These are phyloP conservation scores for Neodiprion fabricii DNA, from an alignment of 1,140 invertebrate genomes.

Conservation along the genomic window DNA sequence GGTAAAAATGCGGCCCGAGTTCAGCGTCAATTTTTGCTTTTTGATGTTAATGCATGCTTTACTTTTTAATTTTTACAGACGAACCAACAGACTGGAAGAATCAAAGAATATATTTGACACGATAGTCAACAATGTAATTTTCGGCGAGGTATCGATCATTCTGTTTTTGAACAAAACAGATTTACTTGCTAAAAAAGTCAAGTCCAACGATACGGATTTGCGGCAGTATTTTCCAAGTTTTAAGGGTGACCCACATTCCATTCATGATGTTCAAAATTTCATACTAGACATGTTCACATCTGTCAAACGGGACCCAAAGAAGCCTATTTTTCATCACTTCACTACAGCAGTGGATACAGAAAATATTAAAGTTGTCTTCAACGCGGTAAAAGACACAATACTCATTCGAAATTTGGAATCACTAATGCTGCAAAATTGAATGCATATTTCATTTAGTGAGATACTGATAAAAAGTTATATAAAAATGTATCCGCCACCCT, in stretches of 20 bases:
- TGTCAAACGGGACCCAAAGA: slow-evolving; percentile 69
- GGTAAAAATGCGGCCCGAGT: too few species aligned
- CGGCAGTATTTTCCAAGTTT: slow-evolving; percentile 82
- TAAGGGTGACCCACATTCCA: slow-evolving; percentile 76
- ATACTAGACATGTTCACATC: slow-evolving; percentile 83
- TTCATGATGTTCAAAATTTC: slow-evolving; percentile 83
- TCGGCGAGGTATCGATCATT: slow-evolving; percentile 88
- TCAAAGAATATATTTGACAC: slow-evolving; percentile 93
- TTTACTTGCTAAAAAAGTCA: slow-evolving; percentile 83
- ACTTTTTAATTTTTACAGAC: slow-evolving; percentile 62
- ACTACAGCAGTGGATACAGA: slow-evolving; percentile 94
- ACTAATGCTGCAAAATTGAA: slow-evolving; percentile 77
- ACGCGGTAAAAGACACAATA: slow-evolving; percentile 92
- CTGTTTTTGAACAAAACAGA: slow-evolving; percentile 95
- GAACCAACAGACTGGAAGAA: slow-evolving; percentile 88
- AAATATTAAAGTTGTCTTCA: slow-evolving; percentile 93
- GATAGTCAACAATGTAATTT: slow-evolving; percentile 90
- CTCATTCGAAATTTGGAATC: slow-evolving; percentile 86
- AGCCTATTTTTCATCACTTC: slow-evolving; percentile 91
- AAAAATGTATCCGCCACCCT: too few species aligned
- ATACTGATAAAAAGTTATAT: too few species aligned
- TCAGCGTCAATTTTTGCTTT: not conserved
- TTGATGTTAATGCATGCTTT: slow-evolving; percentile 10
- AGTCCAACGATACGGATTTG: slow-evolving; percentile 75
- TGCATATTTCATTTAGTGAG: too few species aligned